These are phyloP conservation scores for Heliconius erato DNA, from an alignment of 2,888 invertebrate genomes.

Conservation along the genomic window DNA sequence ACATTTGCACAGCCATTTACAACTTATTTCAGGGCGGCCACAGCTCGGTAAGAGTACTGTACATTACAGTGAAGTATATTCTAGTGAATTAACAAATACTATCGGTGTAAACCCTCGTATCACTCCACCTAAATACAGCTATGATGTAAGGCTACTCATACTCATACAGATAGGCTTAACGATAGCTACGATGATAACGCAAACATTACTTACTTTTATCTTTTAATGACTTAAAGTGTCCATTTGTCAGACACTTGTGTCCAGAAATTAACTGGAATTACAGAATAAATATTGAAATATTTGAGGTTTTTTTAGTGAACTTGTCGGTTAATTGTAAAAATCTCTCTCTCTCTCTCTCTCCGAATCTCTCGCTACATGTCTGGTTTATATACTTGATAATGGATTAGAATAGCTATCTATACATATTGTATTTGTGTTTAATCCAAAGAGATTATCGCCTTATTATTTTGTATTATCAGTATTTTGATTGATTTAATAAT, in stretches of 20 bases:
- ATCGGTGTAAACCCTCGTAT: not conserved
- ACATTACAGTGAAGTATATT: not conserved
- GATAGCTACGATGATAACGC: conserved; percentile 30
- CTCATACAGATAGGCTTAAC: not conserved
- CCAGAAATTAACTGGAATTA: not conserved
- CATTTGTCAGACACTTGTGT: conserved; percentile 8
- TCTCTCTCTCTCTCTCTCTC: not conserved
- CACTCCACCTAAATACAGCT: not conserved
- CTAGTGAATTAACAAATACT: not conserved
- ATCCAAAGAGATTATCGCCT: not conserved
- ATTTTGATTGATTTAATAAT: too few species aligned
- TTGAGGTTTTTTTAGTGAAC: not conserved
- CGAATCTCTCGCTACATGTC: not conserved
- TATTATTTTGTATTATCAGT: not conserved
- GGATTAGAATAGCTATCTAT: not conserved
- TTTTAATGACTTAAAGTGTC: conserved; percentile 48
- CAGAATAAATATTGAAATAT: not conserved
- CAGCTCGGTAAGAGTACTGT: too few species aligned
- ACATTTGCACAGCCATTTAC: too few species aligned
- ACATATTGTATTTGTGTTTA: not conserved
- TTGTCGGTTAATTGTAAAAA: not conserved
- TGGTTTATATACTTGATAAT: not conserved
- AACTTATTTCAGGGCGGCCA: too few species aligned
- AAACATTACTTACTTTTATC: conserved; percentile 39
- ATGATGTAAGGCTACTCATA: conserved; percentile 11